Evolutionary conservation across 2,113 vertebrate species (phyloP).

Genomic region (Choloepus hoffmanni): DNA sequence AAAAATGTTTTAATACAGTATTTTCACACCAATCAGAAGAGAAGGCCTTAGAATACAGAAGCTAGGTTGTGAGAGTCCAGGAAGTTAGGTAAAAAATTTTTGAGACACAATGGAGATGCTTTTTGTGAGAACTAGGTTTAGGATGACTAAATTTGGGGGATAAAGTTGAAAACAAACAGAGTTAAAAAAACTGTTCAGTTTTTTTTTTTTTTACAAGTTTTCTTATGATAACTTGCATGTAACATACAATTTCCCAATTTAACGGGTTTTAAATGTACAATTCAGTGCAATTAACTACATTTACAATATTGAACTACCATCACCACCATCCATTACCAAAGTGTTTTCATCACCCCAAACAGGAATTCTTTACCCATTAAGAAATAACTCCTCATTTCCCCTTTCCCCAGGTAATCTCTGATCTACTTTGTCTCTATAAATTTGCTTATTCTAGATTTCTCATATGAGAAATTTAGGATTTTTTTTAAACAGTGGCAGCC

Average conservation of each 20-base stretch:
- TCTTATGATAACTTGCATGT: no score
- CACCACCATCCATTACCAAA: no score
- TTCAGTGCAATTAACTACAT: no score
- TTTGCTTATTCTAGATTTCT: no score
- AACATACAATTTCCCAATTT: no score
- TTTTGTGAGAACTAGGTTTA: slow-evolving; percentile 2
- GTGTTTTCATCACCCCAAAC: no score
- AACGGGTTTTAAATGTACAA: no score
- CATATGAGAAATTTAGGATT: background rate
- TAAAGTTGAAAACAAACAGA: slow-evolving; percentile 27
- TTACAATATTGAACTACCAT: no score
- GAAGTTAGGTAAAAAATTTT: slow-evolving; percentile 27
- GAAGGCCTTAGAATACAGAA: background rate
- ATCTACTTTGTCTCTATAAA: no score
- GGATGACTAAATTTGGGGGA: background rate
- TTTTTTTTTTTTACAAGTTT: background rate
- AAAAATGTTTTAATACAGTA: background rate
- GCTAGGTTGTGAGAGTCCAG: background rate
- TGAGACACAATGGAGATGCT: background rate
- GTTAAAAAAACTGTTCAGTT: background rate
- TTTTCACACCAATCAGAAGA: background rate
- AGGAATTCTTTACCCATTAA: no score
- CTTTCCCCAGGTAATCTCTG: no score
- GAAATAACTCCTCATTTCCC: no score
- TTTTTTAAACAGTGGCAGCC: background rate